Conservation (phyloP, 2,113 vertebrate species). For the Apaloderma vittatum region DNA sequence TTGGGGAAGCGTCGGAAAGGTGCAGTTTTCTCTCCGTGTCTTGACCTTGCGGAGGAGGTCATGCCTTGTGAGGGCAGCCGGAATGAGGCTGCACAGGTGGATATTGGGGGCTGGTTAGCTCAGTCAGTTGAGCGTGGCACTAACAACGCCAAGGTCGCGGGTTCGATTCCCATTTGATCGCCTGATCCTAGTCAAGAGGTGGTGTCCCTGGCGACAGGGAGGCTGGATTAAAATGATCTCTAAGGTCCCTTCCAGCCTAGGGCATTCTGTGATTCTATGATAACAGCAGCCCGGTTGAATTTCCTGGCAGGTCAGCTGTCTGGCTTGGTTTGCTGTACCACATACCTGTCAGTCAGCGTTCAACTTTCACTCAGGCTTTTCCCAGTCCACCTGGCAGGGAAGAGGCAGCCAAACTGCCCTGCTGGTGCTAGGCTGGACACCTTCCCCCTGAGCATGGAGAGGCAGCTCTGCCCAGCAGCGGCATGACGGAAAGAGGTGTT, state of each 20-base stretch:
- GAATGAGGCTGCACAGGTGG: background rate
- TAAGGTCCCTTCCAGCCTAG: no score
- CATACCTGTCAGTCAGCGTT: background rate
- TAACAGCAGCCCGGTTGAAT: background rate
- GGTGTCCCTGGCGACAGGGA: no score
- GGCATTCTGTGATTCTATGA: no score
- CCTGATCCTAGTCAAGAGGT: no score
- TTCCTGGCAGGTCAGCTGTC: background rate
- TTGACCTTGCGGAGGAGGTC: background rate
- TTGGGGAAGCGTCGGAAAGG: background rate
- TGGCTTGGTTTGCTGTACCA: background rate
- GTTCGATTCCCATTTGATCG: no score
- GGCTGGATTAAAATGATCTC: no score
- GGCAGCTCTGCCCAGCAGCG: background rate
- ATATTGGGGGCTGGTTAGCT: no score
- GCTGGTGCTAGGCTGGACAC: background rate
- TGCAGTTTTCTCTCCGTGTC: background rate
- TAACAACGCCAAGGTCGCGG: no score
- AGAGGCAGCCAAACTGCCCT: background rate
- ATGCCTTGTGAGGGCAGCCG: background rate
- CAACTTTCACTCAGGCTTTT: background rate
- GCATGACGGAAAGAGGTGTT: background rate
- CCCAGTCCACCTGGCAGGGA: background rate
- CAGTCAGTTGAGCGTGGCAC: no score
- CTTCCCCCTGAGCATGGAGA: fast-evolving